Percentiles rank a stretch among this genome's conserved stretches.
phyloP scores from a whole-genome alignment of 1,140 invertebrate genomes.

The Pseudobourletiella spinata region DNA sequence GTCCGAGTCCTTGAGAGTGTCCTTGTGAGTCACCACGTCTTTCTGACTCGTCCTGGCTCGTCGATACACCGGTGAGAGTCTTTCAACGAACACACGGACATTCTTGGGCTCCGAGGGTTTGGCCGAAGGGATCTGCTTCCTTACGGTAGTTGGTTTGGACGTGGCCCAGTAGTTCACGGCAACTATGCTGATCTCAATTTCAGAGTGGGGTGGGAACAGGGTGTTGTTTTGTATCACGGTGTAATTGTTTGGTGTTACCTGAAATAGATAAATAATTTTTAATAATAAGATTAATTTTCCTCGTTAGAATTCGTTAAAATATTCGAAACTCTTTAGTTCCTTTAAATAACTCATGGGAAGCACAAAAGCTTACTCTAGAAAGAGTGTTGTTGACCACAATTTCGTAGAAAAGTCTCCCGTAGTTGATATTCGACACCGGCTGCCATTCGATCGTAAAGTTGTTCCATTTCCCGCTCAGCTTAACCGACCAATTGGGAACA shows the following conservation, averaged over 20 bases:
- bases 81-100: slow-evolving; percentile 55
- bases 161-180: slow-evolving; percentile 77
- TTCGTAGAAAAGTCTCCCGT: slow-evolving; percentile 71
- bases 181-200: slow-evolving; percentile 59
- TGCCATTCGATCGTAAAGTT: slow-evolving; percentile 73
- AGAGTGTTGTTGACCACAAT: slow-evolving; percentile 52
- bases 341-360: no score
- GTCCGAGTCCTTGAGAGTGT: neutral
- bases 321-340: slow-evolving; percentile 21
- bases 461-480: slow-evolving; percentile 58
- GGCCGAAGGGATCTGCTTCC: slow-evolving; percentile 46
- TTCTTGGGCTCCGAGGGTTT: slow-evolving; percentile 59
- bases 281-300: neutral
- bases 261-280: no score
- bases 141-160: slow-evolving; percentile 47
- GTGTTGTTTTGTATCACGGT: no score
- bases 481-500: slow-evolving; percentile 53
- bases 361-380: slow-evolving; percentile 36
- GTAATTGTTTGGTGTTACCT: slow-evolving; percentile 36
- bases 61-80: neutral
- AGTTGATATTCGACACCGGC: slow-evolving; percentile 60
- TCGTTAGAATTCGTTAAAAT: no score
- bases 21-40: neutral
- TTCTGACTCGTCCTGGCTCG: neutral
- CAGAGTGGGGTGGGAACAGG: slow-evolving; percentile 55